Percentiles rank a stretch among this genome's conserved stretches.
phyloP scores from a whole-genome alignment of 2,888 invertebrate genomes.

The Meliscaeva auricollis region DNA sequence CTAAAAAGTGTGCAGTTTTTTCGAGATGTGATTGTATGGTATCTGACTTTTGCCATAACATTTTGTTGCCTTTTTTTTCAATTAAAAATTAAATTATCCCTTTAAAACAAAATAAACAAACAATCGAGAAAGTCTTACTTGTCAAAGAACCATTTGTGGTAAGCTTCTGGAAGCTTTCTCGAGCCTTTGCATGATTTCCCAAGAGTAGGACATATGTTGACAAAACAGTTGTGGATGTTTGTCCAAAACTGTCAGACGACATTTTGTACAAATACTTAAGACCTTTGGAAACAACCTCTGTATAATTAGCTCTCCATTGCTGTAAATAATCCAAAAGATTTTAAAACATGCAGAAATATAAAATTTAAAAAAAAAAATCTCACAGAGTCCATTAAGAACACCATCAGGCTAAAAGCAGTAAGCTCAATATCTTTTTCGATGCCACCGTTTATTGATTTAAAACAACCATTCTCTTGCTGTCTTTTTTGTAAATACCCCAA shows the following conservation, averaged over 20 bases:
- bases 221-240: not conserved
- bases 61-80: not conserved
- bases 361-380: constrained; percentile 79
- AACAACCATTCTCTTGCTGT: constrained; percentile 91
- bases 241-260: not conserved
- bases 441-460: constrained; percentile 90
- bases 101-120: too few species aligned
- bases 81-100: too few species aligned
- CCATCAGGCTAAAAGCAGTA: constrained; percentile 90
- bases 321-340: too few species aligned
- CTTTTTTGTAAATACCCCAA: constrained; percentile 89
- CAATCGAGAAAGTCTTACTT: not conserved
- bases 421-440: constrained; percentile 88
- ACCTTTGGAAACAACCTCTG: constrained; percentile 88
- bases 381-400: constrained; percentile 88
- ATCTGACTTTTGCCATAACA: constrained; percentile 17
- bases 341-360: not conserved
- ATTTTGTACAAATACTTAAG: constrained; percentile 30
- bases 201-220: constrained; percentile 36
- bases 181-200: constrained; percentile 49
- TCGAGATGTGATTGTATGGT: constrained; percentile 76
- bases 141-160: not conserved
- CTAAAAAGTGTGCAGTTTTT: constrained; percentile 80
- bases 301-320: constrained; percentile 80
- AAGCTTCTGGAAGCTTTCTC: not conserved